Conservation (phyloP, 1,140 invertebrate species). For the Sitophilus oryzae region DNA sequence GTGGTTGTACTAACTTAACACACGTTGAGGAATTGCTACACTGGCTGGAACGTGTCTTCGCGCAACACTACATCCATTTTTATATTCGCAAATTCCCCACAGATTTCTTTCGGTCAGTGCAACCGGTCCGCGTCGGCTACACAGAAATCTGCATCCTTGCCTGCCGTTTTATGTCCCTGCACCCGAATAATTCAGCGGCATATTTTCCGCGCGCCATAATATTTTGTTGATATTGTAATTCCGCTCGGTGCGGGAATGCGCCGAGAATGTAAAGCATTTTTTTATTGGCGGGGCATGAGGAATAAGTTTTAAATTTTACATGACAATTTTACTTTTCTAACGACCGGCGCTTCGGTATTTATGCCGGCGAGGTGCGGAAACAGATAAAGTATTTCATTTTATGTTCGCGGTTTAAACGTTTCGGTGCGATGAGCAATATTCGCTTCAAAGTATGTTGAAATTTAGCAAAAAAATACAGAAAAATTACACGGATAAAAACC, state of each 20-base stretch:
- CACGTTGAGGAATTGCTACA: too few species aligned
- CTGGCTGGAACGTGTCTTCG: too few species aligned
- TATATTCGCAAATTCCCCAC: too few species aligned
- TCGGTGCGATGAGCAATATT: too few species aligned
- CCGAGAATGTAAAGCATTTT: not conserved
- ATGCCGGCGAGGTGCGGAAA: not conserved
- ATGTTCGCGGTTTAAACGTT: too few species aligned
- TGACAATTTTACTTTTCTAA: not conserved
- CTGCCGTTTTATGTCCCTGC: not conserved
- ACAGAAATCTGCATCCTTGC: not conserved
- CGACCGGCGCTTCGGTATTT: not conserved
- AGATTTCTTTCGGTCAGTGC: not conserved
- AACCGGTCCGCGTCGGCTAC: not conserved
- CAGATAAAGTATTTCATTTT: too few species aligned
- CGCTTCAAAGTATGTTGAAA: too few species aligned
- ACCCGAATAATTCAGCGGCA: too few species aligned
- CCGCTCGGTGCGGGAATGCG: not conserved
- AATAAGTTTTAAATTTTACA: not conserved
- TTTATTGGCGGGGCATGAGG: not conserved
- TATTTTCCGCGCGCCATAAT: not conserved
- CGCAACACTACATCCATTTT: too few species aligned
- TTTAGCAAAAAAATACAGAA: too few species aligned
- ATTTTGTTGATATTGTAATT: not conserved
- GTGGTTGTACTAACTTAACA: too few species aligned
- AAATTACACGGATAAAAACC: too few species aligned